Evolutionary conservation across 1,140 invertebrate species (phyloP).

Genomic region (Zaprionus lachaisei): DNA sequence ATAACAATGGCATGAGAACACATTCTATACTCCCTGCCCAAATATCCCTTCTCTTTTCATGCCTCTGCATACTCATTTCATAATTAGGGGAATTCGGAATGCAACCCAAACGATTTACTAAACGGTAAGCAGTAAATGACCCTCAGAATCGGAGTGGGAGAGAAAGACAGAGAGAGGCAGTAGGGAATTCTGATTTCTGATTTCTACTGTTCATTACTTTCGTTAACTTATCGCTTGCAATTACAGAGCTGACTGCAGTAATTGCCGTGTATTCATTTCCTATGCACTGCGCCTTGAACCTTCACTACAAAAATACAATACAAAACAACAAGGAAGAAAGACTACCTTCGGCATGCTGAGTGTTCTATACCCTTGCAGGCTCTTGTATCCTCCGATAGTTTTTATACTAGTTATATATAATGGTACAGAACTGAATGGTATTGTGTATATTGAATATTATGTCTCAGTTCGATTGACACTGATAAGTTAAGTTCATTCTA

Average conservation of each 20-base stretch:
- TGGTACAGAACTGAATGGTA: too few species aligned
- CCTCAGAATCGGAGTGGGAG: slow-evolving; percentile 2
- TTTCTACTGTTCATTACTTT: slow-evolving; percentile 1
- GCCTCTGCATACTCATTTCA: slow-evolving; percentile 41
- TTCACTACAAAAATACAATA: slow-evolving; percentile 27
- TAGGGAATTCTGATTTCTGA: not conserved
- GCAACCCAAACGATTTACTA: slow-evolving; percentile 30
- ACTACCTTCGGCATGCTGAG: too few species aligned
- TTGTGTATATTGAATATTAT: too few species aligned
- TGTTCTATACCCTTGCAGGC: too few species aligned
- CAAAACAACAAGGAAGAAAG: not conserved
- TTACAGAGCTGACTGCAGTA: slow-evolving; percentile 50
- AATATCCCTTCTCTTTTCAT: slow-evolving; percentile 30
- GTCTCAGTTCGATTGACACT: too few species aligned
- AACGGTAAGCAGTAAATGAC: not conserved
- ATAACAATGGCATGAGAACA: slow-evolving; percentile 29
- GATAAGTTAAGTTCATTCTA: too few species aligned
- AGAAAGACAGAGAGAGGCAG: not conserved
- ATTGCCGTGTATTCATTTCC: slow-evolving; percentile 60
- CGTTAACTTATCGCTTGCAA: slow-evolving; percentile 8
- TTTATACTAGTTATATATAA: too few species aligned
- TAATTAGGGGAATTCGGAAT: slow-evolving; percentile 43
- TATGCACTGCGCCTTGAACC: slow-evolving; percentile 62
- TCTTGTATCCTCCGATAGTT: too few species aligned
- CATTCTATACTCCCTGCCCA: not conserved